phyloP scores from a whole-genome alignment of 2,888 invertebrate genomes.

The Thecophora atra region DNA sequence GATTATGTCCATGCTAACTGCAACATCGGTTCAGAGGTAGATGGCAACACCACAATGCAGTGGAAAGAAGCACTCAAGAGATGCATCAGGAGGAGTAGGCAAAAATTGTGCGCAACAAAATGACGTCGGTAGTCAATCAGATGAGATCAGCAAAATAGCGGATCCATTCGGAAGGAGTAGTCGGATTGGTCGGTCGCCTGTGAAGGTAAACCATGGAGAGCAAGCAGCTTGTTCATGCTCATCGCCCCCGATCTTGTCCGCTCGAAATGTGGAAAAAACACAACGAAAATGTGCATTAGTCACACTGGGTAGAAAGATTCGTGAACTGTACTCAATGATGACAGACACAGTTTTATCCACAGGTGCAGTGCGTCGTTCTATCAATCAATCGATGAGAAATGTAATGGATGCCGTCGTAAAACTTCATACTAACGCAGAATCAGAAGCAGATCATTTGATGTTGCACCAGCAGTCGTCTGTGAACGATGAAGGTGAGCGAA shows the following conservation, averaged over 20 bases:
- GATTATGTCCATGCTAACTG: not conserved
- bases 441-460: too few species aligned
- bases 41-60: not conserved
- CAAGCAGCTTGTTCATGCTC: not conserved
- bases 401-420: not conserved
- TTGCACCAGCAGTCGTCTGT: too few species aligned
- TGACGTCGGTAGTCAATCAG: not conserved
- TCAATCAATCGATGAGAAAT: not conserved
- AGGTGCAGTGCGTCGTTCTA: not conserved
- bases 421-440: too few species aligned
- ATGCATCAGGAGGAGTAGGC: not conserved
- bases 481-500: too few species aligned
- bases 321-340: not conserved
- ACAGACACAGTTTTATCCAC: not conserved
- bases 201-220: not conserved
- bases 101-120: not conserved
- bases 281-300: not conserved
- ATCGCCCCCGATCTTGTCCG: not conserved
- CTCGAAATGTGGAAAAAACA: not conserved
- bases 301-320: not conserved
- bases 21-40: not conserved
- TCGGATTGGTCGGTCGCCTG: not conserved
- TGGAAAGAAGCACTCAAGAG: not conserved
- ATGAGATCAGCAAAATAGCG: not conserved
- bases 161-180: constrained; percentile 3